Evolutionary conservation across 2,113 vertebrate species (phyloP), one percentile per base, ranked within the genome.

Genomic region (Spea multiplicata): DNA sequence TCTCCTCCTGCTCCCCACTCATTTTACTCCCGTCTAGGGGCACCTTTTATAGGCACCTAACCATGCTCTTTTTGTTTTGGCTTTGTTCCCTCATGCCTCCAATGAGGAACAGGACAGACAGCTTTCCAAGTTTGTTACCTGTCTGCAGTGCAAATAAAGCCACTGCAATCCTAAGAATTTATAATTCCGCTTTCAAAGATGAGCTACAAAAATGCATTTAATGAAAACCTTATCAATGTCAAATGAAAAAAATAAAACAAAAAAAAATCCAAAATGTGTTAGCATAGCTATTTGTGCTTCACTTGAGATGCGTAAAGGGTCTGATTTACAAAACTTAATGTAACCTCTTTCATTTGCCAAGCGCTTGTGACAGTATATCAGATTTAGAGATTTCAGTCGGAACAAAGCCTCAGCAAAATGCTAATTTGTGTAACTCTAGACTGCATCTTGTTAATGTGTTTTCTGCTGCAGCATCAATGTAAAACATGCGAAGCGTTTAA

Each of bases 321-420:
- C 57, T 71, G 76, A 78, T 78, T 78, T 78, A 78, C 68, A 78
- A 72, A 78, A 30, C 69, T 6, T 66, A 55, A 78, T 52, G 76
- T 72, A 72, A 52, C 68, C 61, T 49, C 59, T 55, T 72, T 78
- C 30, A 72, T 71, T 78, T 66, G 3, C 47, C 9, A 48, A 72
- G 48, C 47, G 30, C 48, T 44, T 45, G 59, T 72, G 76, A 78
- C 69, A 66, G 30, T 78, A 66, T 78, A 72, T 78, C 76, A 66
- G 46, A 78, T 66, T 64, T 72, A 66, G 59, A 72, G 71, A 78
- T 78, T 78, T 78, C 57, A 71, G 59, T 62, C 61, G 59, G 30
- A 78, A 78, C 67, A 71, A 78, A 71, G 69, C 76, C 44, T 53
- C 48, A 46, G 76, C 59, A 78, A 72, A 78, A 78, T 78, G 49